Percentiles rank a stretch among this genome's conserved stretches.
Evolutionary conservation across 2,797 vertebrate species (phyloP).

Genomic region (Lepus townsendii): DNA sequence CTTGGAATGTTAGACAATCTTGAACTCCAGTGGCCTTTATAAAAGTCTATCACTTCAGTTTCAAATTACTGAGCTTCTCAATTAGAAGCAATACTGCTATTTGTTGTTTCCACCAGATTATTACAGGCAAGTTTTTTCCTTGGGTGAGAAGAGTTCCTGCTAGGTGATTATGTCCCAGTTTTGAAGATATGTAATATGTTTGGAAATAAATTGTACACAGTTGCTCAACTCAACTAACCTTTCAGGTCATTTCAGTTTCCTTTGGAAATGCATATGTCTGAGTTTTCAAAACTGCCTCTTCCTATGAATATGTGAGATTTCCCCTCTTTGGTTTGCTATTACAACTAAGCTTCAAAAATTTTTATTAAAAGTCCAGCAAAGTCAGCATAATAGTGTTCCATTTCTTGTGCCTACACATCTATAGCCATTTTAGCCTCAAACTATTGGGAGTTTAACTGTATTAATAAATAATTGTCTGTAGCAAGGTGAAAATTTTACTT

Average conservation of each 20-base stretch:
- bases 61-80: constrained; percentile 27
- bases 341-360: constrained; percentile 76
- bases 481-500: constrained; percentile 38
- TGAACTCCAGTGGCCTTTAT: neutral
- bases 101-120: neutral
- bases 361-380: constrained; percentile 82
- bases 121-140: constrained; percentile 6
- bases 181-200: constrained; percentile 54
- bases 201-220: constrained; percentile 59
- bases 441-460: constrained; percentile 66
- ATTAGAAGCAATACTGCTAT: neutral
- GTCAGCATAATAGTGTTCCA: constrained; percentile 78
- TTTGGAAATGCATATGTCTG: constrained; percentile 65
- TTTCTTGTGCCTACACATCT: constrained; percentile 67
- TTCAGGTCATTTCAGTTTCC: constrained; percentile 44
- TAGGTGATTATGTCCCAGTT: constrained; percentile 7
- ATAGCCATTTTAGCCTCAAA: constrained; percentile 59
- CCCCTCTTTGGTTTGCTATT: constrained; percentile 39
- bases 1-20: neutral
- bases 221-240: constrained; percentile 45
- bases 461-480: constrained; percentile 60
- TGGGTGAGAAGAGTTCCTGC: constrained; percentile 52
- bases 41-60: neutral
- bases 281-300: constrained; percentile 74
- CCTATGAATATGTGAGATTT: constrained; percentile 55